These are phyloP conservation scores for Tokudaia tokunoshimensis DNA, from an alignment of 2,797 vertebrate genomes.

Conservation along the genomic window DNA sequence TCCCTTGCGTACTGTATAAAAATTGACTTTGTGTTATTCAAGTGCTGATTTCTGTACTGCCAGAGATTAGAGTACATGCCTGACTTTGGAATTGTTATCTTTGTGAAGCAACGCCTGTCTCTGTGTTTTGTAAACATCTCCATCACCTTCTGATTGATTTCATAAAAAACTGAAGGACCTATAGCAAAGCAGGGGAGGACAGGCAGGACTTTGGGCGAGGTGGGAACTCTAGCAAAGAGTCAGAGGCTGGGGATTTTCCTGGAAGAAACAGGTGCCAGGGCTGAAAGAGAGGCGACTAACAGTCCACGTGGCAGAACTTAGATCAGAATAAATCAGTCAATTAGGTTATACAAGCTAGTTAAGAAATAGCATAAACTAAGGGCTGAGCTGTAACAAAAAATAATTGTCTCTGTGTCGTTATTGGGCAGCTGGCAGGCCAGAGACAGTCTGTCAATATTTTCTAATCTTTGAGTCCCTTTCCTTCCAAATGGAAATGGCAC, in stretches of 20 bases:
- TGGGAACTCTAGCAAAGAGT: not conserved
- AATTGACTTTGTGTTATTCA: not conserved
- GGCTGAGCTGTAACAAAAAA: not conserved
- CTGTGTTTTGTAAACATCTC: not conserved
- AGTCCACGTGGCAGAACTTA: not conserved
- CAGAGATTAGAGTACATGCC: not conserved
- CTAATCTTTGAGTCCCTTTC: not conserved
- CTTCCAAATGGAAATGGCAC: conserved; percentile 12
- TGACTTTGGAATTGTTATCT: not conserved
- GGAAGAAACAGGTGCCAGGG: not conserved
- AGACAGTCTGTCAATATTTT: not conserved
- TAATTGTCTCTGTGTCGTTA: not conserved
- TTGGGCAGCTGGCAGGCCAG: not conserved
- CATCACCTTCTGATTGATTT: not conserved
- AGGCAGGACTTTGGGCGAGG: not conserved
- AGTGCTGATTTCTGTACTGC: not conserved
- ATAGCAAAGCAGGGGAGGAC: not conserved
- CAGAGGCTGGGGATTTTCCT: not conserved
- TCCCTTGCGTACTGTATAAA: no score
- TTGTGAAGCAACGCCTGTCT: not conserved
- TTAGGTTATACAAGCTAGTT: not conserved
- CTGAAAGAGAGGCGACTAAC: not conserved
- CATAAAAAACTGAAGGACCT: not conserved
- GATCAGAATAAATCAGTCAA: not conserved
- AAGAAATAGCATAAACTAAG: not conserved